Evolutionary conservation across 30 jellyfish, hydroid and myxozoan species (phyloP), one percentile per base, ranked within the genome.

Genomic region (Pelagia noctiluca): DNA sequence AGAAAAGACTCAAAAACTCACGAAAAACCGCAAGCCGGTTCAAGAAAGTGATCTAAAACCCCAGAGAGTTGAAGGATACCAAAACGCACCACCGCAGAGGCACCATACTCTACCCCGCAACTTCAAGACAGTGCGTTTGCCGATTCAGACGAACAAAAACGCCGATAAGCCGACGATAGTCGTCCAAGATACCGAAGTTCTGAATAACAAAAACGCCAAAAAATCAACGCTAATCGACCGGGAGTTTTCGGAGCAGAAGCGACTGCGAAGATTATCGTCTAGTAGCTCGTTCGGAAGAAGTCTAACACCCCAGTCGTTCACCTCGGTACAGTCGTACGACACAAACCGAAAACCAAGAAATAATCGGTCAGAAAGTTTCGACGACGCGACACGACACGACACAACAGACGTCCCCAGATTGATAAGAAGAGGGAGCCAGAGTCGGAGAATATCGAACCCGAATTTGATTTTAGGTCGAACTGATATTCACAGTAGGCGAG

Each of bases 401-500:
- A 67, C 76, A 31, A 71, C 29, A 1, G 91, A 65, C 48, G 84
- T 77, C 18, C 92, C 92, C 69, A 50, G 86, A 50, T 48, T 82
- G 22, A 38, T 70, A 18, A 82, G 92, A 1, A 54, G 80, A 37
- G 35, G 80, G 18, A 52, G 88, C 31, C 75, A 84, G 30, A 47
- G 63, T 63, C 83, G 88, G 33, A 82, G 88, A 49, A 18, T 47
- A 33, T 84, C 94, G 19, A 74, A 84, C 54, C 94, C 94, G 69
- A 84, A 84, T 72, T 84, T 60, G 70, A 84, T 84, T 23, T 31
- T 84, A 30, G 94, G 88, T 19, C 83, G 94, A 34, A 84, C 94
- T 1, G 94, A 84, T 5, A 74, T 84, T 3, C 83, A 37, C 30
- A 78, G 57, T 0, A 31, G 48, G 78, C 48, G 79, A 25, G 70